Evolutionary conservation across 2,113 vertebrate genomes (phyloP).

Genomic region (Oryctolagus cuniculus): DNA sequence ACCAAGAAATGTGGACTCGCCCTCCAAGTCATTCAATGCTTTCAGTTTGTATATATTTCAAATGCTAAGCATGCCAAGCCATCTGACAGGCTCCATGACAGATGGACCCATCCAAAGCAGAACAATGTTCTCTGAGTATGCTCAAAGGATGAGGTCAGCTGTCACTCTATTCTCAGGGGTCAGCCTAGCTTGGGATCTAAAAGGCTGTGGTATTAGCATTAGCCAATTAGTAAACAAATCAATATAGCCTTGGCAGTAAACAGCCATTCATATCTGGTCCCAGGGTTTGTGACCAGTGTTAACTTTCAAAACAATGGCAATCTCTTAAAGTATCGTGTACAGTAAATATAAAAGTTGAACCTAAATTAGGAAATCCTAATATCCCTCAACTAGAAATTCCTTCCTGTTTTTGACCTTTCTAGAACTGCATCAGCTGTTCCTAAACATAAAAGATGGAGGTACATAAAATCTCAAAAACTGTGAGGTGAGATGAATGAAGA

Average conservation of each 20-base stretch:
- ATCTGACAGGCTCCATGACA: slow-evolving; percentile 78
- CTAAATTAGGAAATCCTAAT: slow-evolving; percentile 64
- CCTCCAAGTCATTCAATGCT: slow-evolving; percentile 56
- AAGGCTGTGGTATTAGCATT: slow-evolving; percentile 88
- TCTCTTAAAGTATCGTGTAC: slow-evolving; percentile 81
- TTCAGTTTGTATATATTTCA: slow-evolving; percentile 84
- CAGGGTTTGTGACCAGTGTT: slow-evolving; percentile 82
- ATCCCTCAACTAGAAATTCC: slow-evolving; percentile 65
- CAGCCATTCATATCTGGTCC: slow-evolving; percentile 81
- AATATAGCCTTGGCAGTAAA: slow-evolving; percentile 83
- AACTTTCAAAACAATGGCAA: slow-evolving; percentile 83
- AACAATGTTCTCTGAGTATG: slow-evolving; percentile 76
- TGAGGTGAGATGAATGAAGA: background rate
- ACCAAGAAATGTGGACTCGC: background rate
- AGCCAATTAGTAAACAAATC: slow-evolving; percentile 87
- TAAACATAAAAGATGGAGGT: background rate
- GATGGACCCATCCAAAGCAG: slow-evolving; percentile 84
- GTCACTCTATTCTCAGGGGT: slow-evolving; percentile 82
- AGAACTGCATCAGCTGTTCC: slow-evolving; percentile 9
- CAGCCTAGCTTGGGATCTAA: slow-evolving; percentile 82
- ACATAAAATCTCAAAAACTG: background rate
- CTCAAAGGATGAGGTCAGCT: slow-evolving; percentile 83
- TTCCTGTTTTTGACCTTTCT: slow-evolving; percentile 55
- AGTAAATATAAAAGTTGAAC: slow-evolving; percentile 74
- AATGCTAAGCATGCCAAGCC: slow-evolving; percentile 79